Base-by-base conservation (phyloP, 2,113 vertebrate genomes). In the Tursiops truncatus region DNA sequence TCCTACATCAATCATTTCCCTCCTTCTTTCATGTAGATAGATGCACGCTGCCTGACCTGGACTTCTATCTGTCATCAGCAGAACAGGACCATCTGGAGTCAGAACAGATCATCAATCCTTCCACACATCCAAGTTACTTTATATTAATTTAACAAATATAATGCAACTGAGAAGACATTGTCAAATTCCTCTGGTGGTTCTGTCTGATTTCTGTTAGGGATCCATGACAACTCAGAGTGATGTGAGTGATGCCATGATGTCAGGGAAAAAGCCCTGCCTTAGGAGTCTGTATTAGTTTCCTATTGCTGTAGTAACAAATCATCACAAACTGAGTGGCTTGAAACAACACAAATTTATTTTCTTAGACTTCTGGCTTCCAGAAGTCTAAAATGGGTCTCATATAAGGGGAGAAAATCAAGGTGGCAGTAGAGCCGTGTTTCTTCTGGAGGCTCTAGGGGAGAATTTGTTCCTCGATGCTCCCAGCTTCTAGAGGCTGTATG, bases 51-150 rank as follows among this genome's bases (percentile, higher is more conserved):
- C 92, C 92, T 53, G 18, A 91, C 79, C 90, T 94, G 79, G 62
- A 76, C 63, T 47, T 65, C 97, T 97, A 96, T 97, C 96, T 97
- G 97, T 96, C 83, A 88, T 77, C 60, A 79, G 73, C 33, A 82
- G 97, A 97, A 95, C 74, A 94, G 11, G 67, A 56, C 96, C 97
- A 96, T 97, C 97, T 98, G 97, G 94, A 95, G 88, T 82, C 74
- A 62, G 89, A 92, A 95, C 89, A 83, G 90, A 96, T 89, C 83
- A 80, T 96, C 95, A 86, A 60, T 92, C 58, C 79, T 96, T 94
- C 31, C 47, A 89, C 56, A 74, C 4, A 92, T 58, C 41, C 63
- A 84, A 53, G 56, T 82, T 90, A 53, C 1, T 6, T 58, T 62
- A 53, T 68, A 44, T 74, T 17, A 58, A 80, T 26, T 58, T 26